Evolutionary conservation across 1,140 invertebrate species (phyloP).

Genomic region (Apolygus lucorum): DNA sequence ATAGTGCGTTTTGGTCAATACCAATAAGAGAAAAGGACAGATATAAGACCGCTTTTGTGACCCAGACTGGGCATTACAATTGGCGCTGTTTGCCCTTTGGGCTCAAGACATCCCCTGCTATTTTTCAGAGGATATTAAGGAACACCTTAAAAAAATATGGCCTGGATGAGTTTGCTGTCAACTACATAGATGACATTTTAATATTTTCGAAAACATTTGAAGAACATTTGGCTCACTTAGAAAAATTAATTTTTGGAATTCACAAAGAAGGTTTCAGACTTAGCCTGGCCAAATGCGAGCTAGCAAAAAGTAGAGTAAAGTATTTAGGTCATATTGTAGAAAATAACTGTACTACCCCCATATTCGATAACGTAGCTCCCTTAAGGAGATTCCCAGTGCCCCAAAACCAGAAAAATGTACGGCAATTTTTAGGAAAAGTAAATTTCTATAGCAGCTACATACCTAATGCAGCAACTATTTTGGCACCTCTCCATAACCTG

Average conservation of each 20-base stretch:
- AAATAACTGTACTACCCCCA: not conserved
- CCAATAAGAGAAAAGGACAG: slow-evolving; percentile 31
- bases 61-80: slow-evolving; percentile 38
- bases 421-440: slow-evolving; percentile 32
- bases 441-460: slow-evolving; percentile 33
- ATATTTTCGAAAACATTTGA: slow-evolving; percentile 3
- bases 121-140: slow-evolving; percentile 40
- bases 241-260: not conserved
- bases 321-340: not conserved
- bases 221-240: not conserved
- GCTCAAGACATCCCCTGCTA: slow-evolving; percentile 39
- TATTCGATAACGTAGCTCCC: not conserved
- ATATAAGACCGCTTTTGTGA: slow-evolving; percentile 35
- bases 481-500: slow-evolving; percentile 36
- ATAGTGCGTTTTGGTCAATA: slow-evolving; percentile 33
- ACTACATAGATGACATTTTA: slow-evolving; percentile 5
- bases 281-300: slow-evolving; percentile 36
- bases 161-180: not conserved
- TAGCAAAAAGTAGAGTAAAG: slow-evolving; percentile 27
- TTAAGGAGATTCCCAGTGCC: not conserved
- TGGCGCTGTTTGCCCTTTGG: slow-evolving; percentile 37
- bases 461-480: slow-evolving; percentile 35
- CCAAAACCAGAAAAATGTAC: slow-evolving; percentile 17
- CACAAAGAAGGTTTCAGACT: slow-evolving; percentile 36
- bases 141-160: not conserved